phyloP scores from a whole-genome alignment of 2,113 vertebrate species.

The Bucco capensis region DNA sequence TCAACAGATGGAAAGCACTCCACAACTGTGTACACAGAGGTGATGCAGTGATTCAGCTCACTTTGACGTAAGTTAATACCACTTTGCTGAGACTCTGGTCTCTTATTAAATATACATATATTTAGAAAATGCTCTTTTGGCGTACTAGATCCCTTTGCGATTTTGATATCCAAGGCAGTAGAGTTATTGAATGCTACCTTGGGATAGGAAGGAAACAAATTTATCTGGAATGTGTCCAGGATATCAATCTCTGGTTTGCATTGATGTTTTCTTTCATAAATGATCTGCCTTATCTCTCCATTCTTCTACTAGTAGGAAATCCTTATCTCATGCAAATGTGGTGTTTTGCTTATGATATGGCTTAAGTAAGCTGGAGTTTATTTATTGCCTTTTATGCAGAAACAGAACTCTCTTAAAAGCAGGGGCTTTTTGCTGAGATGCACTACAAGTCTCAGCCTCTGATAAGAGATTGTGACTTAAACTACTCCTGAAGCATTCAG shows the following conservation, averaged over 20 bases:
- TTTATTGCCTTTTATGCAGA: conserved; percentile 6
- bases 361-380: conserved; percentile 3
- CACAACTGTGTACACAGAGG: neutral
- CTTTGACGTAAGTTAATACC: neutral
- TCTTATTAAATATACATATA: neutral
- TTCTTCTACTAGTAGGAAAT: neutral
- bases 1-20: neutral
- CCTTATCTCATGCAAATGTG: neutral
- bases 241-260: neutral
- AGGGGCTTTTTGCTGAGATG: neutral
- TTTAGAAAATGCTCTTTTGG: neutral
- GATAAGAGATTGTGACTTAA: neutral
- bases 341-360: neutral
- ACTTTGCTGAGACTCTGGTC: neutral
- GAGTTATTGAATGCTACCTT: neutral
- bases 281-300: neutral
- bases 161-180: neutral
- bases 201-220: neutral
- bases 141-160: neutral
- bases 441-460: neutral
- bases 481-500: neutral
- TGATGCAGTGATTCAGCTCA: neutral
- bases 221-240: neutral
- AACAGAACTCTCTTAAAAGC: neutral
- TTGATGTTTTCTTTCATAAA: neutral